Percentiles rank a stretch among this genome's conserved stretches.
These are phyloP conservation scores for Acronicta aceris DNA, from an alignment of 2,888 invertebrate genomes.

Conservation along the genomic window DNA sequence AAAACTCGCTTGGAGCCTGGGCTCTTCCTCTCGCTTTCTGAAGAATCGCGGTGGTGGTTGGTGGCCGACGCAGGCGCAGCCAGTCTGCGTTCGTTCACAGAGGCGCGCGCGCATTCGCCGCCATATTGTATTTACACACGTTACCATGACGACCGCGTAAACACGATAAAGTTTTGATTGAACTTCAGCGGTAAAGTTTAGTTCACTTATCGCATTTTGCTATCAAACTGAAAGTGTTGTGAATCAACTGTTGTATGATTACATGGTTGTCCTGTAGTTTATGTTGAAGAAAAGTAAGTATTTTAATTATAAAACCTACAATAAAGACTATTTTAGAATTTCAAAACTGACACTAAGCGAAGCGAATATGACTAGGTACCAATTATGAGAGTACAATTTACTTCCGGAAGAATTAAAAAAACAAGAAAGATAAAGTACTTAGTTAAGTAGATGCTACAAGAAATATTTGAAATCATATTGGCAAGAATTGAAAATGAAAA, in stretches of 20 bases:
- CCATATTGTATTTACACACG: constrained; percentile 78
- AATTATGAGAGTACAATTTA: too few species aligned
- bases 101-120: constrained; percentile 83
- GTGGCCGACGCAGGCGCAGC: constrained; percentile 69
- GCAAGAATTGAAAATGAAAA: too few species aligned
- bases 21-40: constrained; percentile 85
- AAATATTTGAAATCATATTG: too few species aligned
- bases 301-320: background rate
- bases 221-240: constrained; percentile 48
- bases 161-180: constrained; percentile 58
- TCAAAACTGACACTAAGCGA: too few species aligned
- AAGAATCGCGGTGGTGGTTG: constrained; percentile 79
- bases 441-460: too few species aligned
- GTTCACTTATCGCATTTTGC: constrained; percentile 13
- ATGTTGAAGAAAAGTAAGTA: constrained; percentile 51
- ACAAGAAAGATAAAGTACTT: too few species aligned
- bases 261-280: constrained; percentile 47
- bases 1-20: constrained; percentile 81
- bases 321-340: too few species aligned
- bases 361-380: too few species aligned
- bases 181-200: constrained; percentile 43
- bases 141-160: constrained; percentile 87
- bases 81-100: constrained; percentile 83
- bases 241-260: constrained; percentile 40
- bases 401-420: too few species aligned